Percentiles rank a stretch among this genome's conserved stretches.
These are phyloP conservation scores for Ovis canadensis DNA, from an alignment of 2,113 vertebrate genomes.

Conservation along the genomic window DNA sequence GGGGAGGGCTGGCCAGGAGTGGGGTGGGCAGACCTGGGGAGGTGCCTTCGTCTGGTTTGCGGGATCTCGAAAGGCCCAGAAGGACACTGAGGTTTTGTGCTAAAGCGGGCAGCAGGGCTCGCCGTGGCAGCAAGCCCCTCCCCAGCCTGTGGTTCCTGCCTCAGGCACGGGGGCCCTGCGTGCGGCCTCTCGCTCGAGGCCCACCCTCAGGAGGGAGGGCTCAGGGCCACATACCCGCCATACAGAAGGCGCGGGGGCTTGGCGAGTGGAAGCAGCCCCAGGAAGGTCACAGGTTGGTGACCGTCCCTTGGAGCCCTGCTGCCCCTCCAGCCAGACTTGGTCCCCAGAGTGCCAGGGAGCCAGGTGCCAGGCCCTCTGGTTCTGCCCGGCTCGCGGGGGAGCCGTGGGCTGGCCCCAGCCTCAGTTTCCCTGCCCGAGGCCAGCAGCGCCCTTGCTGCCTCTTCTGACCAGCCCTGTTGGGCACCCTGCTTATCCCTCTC, in stretches of 20 bases:
- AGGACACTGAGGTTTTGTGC: background rate
- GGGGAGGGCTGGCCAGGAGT: background rate
- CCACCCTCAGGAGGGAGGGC: background rate
- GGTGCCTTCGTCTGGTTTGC: background rate
- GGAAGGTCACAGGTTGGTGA: background rate
- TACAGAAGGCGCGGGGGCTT: background rate
- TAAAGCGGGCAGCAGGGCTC: background rate
- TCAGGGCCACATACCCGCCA: fast-evolving
- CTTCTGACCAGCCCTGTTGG: background rate
- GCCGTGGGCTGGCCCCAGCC: background rate
- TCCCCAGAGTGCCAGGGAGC: fast-evolving
- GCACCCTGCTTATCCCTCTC: background rate
- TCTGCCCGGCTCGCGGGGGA: background rate
- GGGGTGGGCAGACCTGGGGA: background rate
- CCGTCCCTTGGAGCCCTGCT: too few species aligned
- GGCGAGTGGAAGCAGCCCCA: background rate
- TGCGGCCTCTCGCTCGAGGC: fast-evolving
- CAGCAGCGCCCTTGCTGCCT: background rate
- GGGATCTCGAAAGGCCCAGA: fast-evolving
- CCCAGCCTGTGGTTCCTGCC: background rate
- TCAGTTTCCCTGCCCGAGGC: background rate
- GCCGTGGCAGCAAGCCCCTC: fast-evolving
- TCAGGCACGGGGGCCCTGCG: background rate
- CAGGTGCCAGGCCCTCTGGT: background rate
- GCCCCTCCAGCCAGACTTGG: background rate